Evolutionary conservation across 2,113 vertebrate genomes (phyloP).

Genomic region (Eulemur macaco): DNA sequence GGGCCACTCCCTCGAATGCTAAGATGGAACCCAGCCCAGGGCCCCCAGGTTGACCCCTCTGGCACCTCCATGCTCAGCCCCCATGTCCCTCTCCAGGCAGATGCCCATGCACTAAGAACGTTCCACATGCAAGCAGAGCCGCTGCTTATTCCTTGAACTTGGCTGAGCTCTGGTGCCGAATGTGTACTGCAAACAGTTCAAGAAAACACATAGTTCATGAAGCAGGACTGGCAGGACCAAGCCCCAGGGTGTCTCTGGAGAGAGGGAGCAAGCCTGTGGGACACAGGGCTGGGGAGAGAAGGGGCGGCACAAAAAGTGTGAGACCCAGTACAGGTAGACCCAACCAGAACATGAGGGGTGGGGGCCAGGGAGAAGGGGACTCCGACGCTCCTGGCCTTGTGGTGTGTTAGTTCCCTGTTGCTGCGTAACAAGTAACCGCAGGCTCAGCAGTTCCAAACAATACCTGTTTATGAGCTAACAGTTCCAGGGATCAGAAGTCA

Average conservation of each 20-base stretch:
- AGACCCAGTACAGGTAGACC: too few species aligned
- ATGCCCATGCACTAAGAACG: not conserved
- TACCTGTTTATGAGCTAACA: not conserved
- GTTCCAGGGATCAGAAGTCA: not conserved
- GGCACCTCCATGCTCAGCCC: not conserved
- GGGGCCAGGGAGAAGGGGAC: not conserved
- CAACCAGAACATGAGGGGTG: too few species aligned
- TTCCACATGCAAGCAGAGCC: not conserved
- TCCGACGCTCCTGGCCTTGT: not conserved
- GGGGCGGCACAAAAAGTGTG: not conserved
- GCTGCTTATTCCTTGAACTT: not conserved
- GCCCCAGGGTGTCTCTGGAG: not conserved
- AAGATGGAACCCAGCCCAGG: not conserved
- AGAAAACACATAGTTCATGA: not conserved
- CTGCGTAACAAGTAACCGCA: not conserved
- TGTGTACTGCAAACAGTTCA: not conserved
- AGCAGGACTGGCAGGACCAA: not conserved
- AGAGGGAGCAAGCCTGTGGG: not conserved
- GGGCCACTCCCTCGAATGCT: not conserved
- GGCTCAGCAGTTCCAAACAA: not conserved
- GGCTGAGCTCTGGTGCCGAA: not conserved
- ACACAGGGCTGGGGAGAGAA: not conserved
- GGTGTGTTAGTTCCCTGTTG: not conserved
- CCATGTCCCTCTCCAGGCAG: not conserved
- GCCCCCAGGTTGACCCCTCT: not conserved